Base-by-base conservation (phyloP, 2,888 invertebrate genomes). In the Subacronicta megacephala region DNA sequence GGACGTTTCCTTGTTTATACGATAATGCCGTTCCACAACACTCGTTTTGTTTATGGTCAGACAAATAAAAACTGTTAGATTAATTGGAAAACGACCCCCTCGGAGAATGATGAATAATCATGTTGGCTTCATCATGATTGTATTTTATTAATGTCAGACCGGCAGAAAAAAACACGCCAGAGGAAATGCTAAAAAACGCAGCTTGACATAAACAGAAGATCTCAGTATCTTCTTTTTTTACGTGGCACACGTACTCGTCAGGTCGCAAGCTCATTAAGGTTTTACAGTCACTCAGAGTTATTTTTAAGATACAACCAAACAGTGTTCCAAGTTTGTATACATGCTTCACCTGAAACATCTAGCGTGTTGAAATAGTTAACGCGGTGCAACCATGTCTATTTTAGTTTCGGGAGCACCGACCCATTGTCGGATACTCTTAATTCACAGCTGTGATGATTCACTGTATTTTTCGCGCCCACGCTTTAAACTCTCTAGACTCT, bases 361-460 rank as follows among this genome's bases (percentile, higher is more conserved):
- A 64, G 71, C 62, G 76, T 78, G 83, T 77, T 78, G 81, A 82
- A 82, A 84, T 77, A 79, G 76, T 81, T 73, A 75, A 81, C 63
- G 66, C 75, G 73, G 75, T 78, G 72, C 72, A 81, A 86, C 81
- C 82, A 81, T 78, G 67, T 87, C 85, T 91, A 90, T 90, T 90
- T 90, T 80, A 65, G 80, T 82, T 83, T 82, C 63, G 86, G 83
- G 89, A 88, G 81, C 90, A 85, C 80, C 85, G 88, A 90, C 88
- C 88, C 80, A 85, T 76, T 84, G 83, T 84, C 84, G 85, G 81
- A 83, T 81, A 87, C 81, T 80, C 78, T 87, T 87, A 84, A 88
- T 87, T 88, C 87, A 87, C 84, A 83, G 81, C 80, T 83, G 80
- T 72, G 75, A 85, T 90, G 90, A 90, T 88, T 91, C 91, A 90